Evolutionary conservation across 2,113 vertebrate genomes (phyloP), one percentile per base, ranked within the genome.

Genomic region (Cathartes aura): DNA sequence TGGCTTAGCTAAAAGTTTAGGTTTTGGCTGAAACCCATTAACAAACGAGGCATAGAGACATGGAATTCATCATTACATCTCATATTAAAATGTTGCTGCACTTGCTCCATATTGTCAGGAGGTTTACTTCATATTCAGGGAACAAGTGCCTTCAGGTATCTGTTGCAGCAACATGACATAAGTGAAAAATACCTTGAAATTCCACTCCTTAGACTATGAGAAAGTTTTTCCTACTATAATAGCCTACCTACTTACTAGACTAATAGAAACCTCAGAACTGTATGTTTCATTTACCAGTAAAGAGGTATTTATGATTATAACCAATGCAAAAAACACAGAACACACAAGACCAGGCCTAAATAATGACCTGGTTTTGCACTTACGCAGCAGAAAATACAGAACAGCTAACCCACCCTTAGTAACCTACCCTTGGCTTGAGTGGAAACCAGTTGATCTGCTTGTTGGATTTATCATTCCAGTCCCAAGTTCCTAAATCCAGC

Each of bases 401-500:
- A 30, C 48, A 90, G 48, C 5, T 63, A 78, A 85, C 16, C 34
- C 72, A 43, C 8, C 12, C 66, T 42, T 40, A 42, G 36, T 10
- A 64, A 95, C 98, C 95, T 98, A 99, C 99, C 98, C 98, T 98
- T 90, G 98, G 95, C 97, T 99, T 99, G 63, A 99, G 98, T 5
- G 97, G 79, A 82, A 98, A 99, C 98, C 99, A 99, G 87, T 98
- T 99, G 89, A 99, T 98, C 42, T 99, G 98, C 30, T 98, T 99
- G 63, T 92, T 99, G 82, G 98, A 98, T 70, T 94, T 98, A 96
- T 98, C 98, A 80, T 94, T 98, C 98, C 99, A 99, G 95, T 99
- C 99, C 99, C 99, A 99, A 11, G 97, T 96, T 80, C 98, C 98
- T 94, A 99, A 95, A 96, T 99, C 98, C 82, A 99, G 87, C 48